phyloP scores from a whole-genome alignment of 2,797 vertebrate species.

The Adrianichthys oophorus region DNA sequence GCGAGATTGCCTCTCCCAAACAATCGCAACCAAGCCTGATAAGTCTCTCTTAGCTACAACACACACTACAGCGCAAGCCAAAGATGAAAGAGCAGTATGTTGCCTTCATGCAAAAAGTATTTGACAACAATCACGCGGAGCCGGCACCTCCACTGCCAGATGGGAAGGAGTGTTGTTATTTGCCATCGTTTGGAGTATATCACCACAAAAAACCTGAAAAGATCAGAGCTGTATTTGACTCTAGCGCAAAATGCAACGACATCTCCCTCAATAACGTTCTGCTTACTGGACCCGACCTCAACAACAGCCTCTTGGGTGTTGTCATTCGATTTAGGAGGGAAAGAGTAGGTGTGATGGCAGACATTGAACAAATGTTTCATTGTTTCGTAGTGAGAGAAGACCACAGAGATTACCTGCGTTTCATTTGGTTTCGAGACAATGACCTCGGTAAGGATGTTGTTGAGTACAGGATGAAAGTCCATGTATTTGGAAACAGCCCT shows the following conservation, averaged over 20 bases:
- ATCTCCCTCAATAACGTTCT: neutral
- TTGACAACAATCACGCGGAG: too few species aligned
- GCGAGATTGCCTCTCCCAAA: neutral
- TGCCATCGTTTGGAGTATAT: too few species aligned
- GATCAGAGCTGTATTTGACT: too few species aligned
- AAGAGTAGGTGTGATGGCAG: neutral
- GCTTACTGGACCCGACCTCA: neutral
- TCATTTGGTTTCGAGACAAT: too few species aligned
- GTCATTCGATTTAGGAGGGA: too few species aligned
- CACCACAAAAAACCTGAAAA: too few species aligned
- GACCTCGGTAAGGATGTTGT: too few species aligned
- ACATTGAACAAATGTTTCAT: neutral
- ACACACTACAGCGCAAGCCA: neutral
- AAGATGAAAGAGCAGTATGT: neutral
- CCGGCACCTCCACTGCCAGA: too few species aligned
- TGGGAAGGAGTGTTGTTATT: too few species aligned
- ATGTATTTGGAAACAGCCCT: too few species aligned
- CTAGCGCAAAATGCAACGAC: neutral
- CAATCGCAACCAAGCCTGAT: neutral
- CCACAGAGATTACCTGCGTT: too few species aligned
- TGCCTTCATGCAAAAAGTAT: neutral
- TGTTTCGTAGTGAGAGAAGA: neutral
- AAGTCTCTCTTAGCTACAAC: neutral
- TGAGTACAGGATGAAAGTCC: too few species aligned
- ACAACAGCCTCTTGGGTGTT: neutral